A percentile compares a stretch with the other conserved stretches of the same genome.
phyloP scores from a whole-genome alignment of 2,113 vertebrate genomes.

The Rhea pennata region DNA sequence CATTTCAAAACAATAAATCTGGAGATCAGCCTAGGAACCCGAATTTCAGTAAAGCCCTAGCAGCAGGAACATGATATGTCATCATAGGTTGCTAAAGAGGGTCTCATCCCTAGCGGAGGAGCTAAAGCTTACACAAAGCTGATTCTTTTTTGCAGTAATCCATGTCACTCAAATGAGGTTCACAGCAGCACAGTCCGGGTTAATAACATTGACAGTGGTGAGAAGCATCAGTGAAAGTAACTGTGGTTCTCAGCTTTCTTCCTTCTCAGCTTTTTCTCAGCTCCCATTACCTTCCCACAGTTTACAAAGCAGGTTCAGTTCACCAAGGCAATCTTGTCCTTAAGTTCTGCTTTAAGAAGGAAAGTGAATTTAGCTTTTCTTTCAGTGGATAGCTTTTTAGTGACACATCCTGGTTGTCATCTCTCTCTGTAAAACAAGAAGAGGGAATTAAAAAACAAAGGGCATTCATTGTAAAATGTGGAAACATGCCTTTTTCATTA shows the following conservation, averaged over 20 bases:
- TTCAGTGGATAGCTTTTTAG: conserved; percentile 50
- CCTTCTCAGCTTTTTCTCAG: background rate
- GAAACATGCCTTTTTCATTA: background rate
- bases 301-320: background rate
- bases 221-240: background rate
- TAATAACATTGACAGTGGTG: conserved; percentile 29
- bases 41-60: conserved; percentile 61
- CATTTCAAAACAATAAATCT: background rate
- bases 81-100: background rate
- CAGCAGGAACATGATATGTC: background rate
- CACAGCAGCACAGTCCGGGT: conserved; percentile 68
- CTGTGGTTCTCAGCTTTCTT: background rate
- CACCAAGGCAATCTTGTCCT: background rate
- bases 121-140: background rate
- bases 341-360: background rate
- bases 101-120: background rate
- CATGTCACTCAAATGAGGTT: background rate
- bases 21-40: conserved; percentile 22
- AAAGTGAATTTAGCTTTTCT: conserved; percentile 29
- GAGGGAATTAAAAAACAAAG: background rate
- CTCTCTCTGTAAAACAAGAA: conserved; percentile 82
- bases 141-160: background rate
- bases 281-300: background rate
- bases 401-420: conserved; percentile 85
- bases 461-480: background rate